Evolutionary conservation across 23 tunicate genomes (phyloP).

Genomic region (Phallusia fumigata): DNA sequence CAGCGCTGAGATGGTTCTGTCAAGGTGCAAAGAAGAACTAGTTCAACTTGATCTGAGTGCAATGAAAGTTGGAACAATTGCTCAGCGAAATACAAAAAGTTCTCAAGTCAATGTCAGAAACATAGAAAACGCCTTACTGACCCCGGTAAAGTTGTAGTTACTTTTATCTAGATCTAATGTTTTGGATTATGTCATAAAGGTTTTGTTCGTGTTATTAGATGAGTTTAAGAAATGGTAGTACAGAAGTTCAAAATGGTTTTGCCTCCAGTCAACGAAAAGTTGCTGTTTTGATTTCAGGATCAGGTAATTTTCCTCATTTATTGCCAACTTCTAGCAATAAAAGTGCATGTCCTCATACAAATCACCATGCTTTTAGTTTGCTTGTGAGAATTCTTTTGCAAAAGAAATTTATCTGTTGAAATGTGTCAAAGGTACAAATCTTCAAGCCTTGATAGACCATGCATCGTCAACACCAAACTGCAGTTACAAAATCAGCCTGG

Average conservation of each 20-base stretch:
- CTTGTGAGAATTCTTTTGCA: too few relatives aligned
- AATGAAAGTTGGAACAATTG: slow-evolving; percentile 29
- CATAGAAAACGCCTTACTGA: slow-evolving; percentile 23
- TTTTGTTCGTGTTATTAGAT: not conserved
- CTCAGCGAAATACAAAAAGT: not conserved
- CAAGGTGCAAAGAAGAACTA: slow-evolving; percentile 23
- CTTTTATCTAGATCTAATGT: too few relatives aligned
- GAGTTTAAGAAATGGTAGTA: not conserved
- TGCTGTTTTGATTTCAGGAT: slow-evolving; percentile 78
- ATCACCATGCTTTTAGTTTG: too few relatives aligned
- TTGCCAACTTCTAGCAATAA: not conserved
- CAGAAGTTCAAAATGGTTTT: slow-evolving; percentile 4
- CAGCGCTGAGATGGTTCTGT: slow-evolving; percentile 29
- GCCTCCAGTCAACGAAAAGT: slow-evolving; percentile 13
- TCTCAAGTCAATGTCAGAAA: slow-evolving; percentile 36
- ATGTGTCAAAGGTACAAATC: slow-evolving; percentile 52
- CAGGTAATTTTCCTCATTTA: slow-evolving; percentile 15
- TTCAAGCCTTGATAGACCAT: slow-evolving; percentile 66
- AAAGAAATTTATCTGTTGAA: too few relatives aligned
- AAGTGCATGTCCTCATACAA: not conserved
- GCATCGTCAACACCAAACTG: not conserved
- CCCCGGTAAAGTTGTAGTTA: too few relatives aligned
- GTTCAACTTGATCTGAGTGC: slow-evolving; percentile 10
- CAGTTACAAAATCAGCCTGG: slow-evolving; percentile 46
- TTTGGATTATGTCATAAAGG: too few relatives aligned